These are phyloP conservation scores for Parnassius mnemosyne DNA, from an alignment of 2,888 invertebrate genomes.

Conservation along the genomic window DNA sequence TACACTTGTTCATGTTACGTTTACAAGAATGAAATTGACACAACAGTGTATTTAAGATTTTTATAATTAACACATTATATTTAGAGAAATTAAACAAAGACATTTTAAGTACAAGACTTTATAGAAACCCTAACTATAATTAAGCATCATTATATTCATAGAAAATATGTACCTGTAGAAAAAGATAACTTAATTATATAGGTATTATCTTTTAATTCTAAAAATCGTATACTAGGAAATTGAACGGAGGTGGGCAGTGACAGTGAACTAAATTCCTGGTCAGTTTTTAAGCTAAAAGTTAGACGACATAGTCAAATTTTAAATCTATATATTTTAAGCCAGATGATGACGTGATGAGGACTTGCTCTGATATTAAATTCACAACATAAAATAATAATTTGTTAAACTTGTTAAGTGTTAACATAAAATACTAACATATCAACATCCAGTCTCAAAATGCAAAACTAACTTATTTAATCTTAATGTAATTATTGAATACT, in stretches of 20 bases:
- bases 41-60: background rate
- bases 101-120: background rate
- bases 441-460: slow-evolving; percentile 15
- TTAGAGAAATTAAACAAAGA: background rate
- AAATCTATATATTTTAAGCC: background rate
- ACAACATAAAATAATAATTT: slow-evolving; percentile 7
- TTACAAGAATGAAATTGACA: background rate
- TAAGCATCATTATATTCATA: background rate
- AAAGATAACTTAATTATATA: slow-evolving; percentile 5
- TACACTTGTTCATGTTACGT: too few relatives aligned
- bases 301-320: background rate
- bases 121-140: background rate
- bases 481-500: slow-evolving; percentile 12
- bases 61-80: background rate
- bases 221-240: slow-evolving; percentile 23
- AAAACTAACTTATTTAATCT: slow-evolving; percentile 8
- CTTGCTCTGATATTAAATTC: background rate
- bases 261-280: background rate
- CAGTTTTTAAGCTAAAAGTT: background rate
- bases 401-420: background rate
- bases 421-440: background rate
- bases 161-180: background rate
- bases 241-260: slow-evolving; percentile 16
- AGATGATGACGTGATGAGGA: too few relatives aligned
- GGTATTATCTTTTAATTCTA: slow-evolving; percentile 9